Base-by-base conservation (phyloP, 2,888 invertebrate genomes). In the Pogonocherus hispidulus region DNA sequence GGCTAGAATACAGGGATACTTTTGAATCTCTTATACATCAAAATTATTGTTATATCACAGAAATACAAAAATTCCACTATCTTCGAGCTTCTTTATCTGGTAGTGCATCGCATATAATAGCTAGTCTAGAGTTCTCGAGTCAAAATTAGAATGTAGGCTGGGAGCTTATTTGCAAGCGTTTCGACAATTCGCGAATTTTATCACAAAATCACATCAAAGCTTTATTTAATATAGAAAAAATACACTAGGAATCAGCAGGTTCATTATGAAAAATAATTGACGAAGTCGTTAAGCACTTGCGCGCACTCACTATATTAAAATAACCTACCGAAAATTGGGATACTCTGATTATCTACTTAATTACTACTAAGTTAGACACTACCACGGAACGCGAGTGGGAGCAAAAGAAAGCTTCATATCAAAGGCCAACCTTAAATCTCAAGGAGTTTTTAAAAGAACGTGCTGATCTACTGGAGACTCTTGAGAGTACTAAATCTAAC, bases 21-120 rank as follows among this genome's bases (percentile, higher is more conserved):
- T 70, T 55, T 70, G 59, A 65, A 41, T 52, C 60, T 4, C 23
- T 70, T 56, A 60, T 71, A 23, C 65, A 70, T 56, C 55, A 37
- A 27, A 71, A n/a, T n/a, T n/a, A 69, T 35, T 11, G 49, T 27
- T 27, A 59, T 2, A 20, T 71, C 1, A 56, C 14, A 49, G 18
- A 41, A 16, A 66, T 71, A 44, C 54, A 66, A 37, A 66, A 63
- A 9, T 71, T 37, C 56, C 63, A 71, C 44, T 63, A 71, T 54
- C 27, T 70, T 22, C 54, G 60, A 16, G 23, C 22, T 11, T 55
- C 32, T 8, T 41, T 69, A 9, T 49, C 44, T 37, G 52, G 56
- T 16, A 54, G 66, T 20, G 71, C 66, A 19, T 35, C 63, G n/a
- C 27, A 65, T 23, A 51, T 69, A n/a, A 63, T 69, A 32, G n/a